Evolutionary conservation across 2,888 invertebrate species (phyloP), one percentile per base, ranked within the genome.

Genomic region (Phortica okadai): DNA sequence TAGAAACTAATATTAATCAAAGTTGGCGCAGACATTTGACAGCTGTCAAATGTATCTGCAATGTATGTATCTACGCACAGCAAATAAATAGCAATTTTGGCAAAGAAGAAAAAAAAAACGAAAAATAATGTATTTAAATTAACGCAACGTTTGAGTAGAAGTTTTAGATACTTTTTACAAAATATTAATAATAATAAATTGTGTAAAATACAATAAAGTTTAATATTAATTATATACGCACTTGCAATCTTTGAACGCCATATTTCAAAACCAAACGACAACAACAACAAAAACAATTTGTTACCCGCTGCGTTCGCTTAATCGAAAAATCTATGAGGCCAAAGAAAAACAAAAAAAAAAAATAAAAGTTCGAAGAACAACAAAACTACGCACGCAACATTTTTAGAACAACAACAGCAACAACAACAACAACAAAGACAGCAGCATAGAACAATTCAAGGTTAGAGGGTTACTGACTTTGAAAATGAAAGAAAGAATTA

Each of bases 381-480:
- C 54, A 50, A 66, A 64, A 6, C 62, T 54, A 76, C 33, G 33
- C 73, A 56, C 73, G 67, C 50, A 8, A 67, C 33, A 62, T 62
- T 62, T 25, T 62, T 14, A 56, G n/a, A 56, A 62, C 62, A 75
- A 70, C 25, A 74, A 50, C 79, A 80, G 77, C 78, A 79, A 74
- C 74, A 76, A 70, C 77, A 76, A 59, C 45, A 79, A 62, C 33
- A 62, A 59, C 16, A 66, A 73, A 25, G 66, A 80, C 81, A 81
- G 78, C 80, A 80, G 83, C 89, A 87, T 88, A 85, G 81, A 79
- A 82, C 81, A 82, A 85, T 90, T 89, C 90, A 90, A 90, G 90
- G 90, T 90, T 90, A 89, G 86, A 85, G 89, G 90, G 89, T 90
- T 90, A 90, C 89, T 90, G 90, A 89, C 90, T 89, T 89, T 88